Conservation (phyloP, 1,140 invertebrate species). For the Caenorhabditis latens region DNA sequence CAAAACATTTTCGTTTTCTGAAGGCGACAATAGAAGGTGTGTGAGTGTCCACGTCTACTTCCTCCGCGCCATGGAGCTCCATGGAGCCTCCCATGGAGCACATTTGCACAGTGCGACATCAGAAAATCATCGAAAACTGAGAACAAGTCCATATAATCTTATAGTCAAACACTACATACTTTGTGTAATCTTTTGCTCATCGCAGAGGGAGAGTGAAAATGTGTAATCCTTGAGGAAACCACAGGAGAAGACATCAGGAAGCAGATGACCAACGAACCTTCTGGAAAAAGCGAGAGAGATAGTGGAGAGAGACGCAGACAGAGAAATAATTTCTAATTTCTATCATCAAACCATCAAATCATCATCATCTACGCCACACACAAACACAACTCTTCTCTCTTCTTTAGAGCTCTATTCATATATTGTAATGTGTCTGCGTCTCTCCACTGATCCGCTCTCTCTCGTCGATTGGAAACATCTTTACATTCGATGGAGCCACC, state of each 20-base stretch:
- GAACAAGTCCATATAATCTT: conserved; percentile 33
- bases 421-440: conserved; percentile 34
- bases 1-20: no score
- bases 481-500: background rate
- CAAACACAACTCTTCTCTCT: background rate
- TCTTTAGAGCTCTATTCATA: background rate
- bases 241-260: background rate
- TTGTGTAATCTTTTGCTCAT: no score
- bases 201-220: background rate
- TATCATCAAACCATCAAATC: conserved; percentile 52
- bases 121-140: conserved; percentile 32
- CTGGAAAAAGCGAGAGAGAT: background rate
- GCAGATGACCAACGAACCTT: conserved; percentile 23
- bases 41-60: background rate
- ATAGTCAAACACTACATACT: background rate
- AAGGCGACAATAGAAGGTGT: no score
- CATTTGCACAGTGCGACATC: conserved; percentile 2
- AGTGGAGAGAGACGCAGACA: background rate
- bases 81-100: background rate
- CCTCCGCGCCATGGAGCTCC: background rate
- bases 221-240: conserved; percentile 42
- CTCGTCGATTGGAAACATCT: conserved; percentile 17
- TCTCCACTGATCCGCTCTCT: background rate
- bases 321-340: conserved; percentile 1
- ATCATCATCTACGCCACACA: conserved; percentile 17